Conservation (phyloP, 2,888 invertebrate genomes). For the Stegophylla sp. region DNA sequence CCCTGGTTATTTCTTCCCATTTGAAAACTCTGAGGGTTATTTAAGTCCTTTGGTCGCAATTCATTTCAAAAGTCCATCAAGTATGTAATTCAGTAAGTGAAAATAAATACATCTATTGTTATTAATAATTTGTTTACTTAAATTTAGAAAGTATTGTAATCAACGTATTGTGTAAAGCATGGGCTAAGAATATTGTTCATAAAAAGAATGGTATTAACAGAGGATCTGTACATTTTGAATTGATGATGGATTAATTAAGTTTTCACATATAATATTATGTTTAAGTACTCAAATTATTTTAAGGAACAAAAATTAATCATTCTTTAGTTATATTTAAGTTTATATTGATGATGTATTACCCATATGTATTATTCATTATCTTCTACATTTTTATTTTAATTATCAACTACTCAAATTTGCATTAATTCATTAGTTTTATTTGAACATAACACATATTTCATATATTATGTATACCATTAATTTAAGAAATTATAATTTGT, state of each 20-base stretch:
- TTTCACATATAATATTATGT: neutral
- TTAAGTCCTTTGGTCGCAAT: slow-evolving; percentile 88
- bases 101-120: too few species aligned
- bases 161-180: slow-evolving; percentile 85
- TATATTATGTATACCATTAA: neutral
- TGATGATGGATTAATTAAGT: slow-evolving; percentile 68
- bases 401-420: neutral
- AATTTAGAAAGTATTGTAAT: slow-evolving; percentile 69
- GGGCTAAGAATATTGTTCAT: slow-evolving; percentile 86
- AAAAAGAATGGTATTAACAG: slow-evolving; percentile 72
- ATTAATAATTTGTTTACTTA: slow-evolving; percentile 59
- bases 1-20: slow-evolving; percentile 89
- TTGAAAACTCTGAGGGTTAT: slow-evolving; percentile 84
- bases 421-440: neutral
- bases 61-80: slow-evolving; percentile 79
- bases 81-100: slow-evolving; percentile 69
- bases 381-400: neutral
- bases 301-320: neutral
- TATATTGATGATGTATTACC: neutral
- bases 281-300: neutral
- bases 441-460: neutral
- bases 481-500: neutral
- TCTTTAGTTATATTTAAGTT: neutral
- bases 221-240: slow-evolving; percentile 74
- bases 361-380: neutral